phyloP scores from a whole-genome alignment of 2,113 vertebrate species.

The Rhegmatorhina hoffmannsi region DNA sequence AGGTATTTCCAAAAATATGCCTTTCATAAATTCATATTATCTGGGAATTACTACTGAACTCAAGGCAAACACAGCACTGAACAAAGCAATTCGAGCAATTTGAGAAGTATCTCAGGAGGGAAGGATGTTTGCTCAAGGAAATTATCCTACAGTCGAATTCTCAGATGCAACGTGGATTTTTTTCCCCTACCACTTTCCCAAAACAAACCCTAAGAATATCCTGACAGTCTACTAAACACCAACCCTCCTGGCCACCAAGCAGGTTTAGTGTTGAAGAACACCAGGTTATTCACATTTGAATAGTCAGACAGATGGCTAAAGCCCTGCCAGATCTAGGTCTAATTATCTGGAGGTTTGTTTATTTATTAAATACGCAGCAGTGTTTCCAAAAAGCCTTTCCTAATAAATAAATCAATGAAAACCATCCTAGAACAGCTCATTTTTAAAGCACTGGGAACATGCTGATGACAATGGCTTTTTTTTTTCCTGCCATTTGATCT shows the following conservation, averaged over 20 bases:
- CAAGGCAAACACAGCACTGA: conserved; percentile 4
- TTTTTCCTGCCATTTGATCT: neutral
- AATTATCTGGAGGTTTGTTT: neutral
- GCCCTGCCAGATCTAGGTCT: neutral
- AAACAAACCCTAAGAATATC: neutral
- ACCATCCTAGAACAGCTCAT: neutral
- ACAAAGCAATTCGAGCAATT: conserved; percentile 12
- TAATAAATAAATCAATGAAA: neutral
- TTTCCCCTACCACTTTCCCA: neutral
- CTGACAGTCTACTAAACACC: neutral
- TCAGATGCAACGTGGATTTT: neutral
- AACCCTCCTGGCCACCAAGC: neutral
- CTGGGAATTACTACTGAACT: conserved; percentile 19
- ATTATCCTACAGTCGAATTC: neutral
- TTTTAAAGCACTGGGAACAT: neutral
- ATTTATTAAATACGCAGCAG: neutral
- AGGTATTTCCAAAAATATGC: neutral
- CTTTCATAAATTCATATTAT: neutral
- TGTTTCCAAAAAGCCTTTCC: neutral
- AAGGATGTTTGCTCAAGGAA: conserved; percentile 28
- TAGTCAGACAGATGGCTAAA: neutral
- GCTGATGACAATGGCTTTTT: neutral
- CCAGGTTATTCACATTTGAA: neutral
- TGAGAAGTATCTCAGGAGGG: neutral
- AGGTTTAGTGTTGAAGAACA: neutral